These are phyloP conservation scores for Cladopsammia gracilis DNA, from an alignment of 64 coral and sea anemone genomes.

Conservation along the genomic window DNA sequence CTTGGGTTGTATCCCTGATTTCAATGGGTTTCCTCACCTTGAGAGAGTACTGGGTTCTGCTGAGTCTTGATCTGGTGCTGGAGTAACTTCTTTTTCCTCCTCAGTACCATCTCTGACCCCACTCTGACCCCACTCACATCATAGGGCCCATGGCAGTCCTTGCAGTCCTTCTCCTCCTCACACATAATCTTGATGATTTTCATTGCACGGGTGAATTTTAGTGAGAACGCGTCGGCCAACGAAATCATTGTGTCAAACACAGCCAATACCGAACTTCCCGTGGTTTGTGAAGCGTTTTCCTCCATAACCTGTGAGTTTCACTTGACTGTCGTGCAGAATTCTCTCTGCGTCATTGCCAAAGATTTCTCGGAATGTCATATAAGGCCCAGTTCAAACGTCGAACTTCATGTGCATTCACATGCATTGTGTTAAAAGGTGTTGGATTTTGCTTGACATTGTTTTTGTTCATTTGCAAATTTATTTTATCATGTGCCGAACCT, in stretches of 20 bases:
- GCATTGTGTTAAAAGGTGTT: no score
- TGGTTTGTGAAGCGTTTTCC: constrained; percentile 84
- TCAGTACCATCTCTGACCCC: constrained; percentile 80
- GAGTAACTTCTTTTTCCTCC: constrained; percentile 72
- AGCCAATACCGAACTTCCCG: constrained; percentile 63
- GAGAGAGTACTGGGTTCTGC: constrained; percentile 78
- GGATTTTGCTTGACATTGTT: no score
- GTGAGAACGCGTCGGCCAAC: constrained; percentile 92
- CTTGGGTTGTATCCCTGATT: constrained; percentile 86
- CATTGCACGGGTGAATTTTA: constrained; percentile 79
- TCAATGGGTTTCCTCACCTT: constrained; percentile 83
- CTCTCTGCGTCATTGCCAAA: constrained; percentile 10
- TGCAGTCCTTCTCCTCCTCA: constrained; percentile 83
- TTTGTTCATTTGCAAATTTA: no score
- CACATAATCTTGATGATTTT: constrained; percentile 65
- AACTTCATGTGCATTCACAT: no score
- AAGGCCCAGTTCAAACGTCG: no score
- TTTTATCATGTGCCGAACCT: no score
- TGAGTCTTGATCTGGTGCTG: constrained; percentile 47
- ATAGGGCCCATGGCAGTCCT: constrained; percentile 86
- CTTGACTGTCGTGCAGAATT: constrained; percentile 67
- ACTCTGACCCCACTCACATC: constrained; percentile 84
- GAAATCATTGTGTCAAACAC: constrained; percentile 90
- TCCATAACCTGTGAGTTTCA: constrained; percentile 88
- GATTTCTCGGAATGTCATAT: no score